Percentiles rank a stretch among this genome's conserved stretches.
These are phyloP conservation scores for Psittacula cyanocephala DNA, from an alignment of 2,113 vertebrate genomes.

Conservation along the genomic window DNA sequence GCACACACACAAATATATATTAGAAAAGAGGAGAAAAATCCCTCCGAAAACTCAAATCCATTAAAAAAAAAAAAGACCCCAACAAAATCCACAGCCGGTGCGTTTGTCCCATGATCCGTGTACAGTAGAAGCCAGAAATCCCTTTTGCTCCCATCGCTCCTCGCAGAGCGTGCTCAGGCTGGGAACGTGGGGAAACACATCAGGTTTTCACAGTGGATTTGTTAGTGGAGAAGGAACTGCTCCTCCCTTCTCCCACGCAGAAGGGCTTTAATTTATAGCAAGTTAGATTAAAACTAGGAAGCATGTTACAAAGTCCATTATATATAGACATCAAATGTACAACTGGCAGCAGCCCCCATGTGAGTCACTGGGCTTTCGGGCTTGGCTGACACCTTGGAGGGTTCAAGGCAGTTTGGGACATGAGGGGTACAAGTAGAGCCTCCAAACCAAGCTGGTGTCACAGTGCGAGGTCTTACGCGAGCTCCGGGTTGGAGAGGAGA, in stretches of 20 bases:
- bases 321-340: slow-evolving; percentile 68
- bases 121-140: slow-evolving; percentile 46
- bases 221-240: slow-evolving; percentile 17
- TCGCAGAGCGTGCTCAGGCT: neutral
- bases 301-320: slow-evolving; percentile 37
- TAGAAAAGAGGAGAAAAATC: slow-evolving; percentile 41
- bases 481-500: neutral
- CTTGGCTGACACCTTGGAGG: neutral
- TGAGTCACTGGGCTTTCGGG: neutral
- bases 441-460: neutral
- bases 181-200: neutral
- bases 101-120: neutral
- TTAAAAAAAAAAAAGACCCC: neutral
- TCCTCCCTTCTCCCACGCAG: slow-evolving; percentile 39
- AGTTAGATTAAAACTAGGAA: slow-evolving; percentile 33
- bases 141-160: neutral
- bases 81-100: slow-evolving; percentile 32
- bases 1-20: slow-evolving; percentile 57
- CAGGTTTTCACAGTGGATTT: slow-evolving; percentile 57
- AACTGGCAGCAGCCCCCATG: neutral
- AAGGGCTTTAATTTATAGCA: slow-evolving; percentile 42
- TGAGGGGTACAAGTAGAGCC: neutral
- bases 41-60: slow-evolving; percentile 28
- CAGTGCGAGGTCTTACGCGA: neutral
- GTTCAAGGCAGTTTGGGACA: neutral